Evolutionary conservation across 2,113 vertebrate species (phyloP), one percentile per base, ranked within the genome.

Genomic region (Siniperca knerii): DNA sequence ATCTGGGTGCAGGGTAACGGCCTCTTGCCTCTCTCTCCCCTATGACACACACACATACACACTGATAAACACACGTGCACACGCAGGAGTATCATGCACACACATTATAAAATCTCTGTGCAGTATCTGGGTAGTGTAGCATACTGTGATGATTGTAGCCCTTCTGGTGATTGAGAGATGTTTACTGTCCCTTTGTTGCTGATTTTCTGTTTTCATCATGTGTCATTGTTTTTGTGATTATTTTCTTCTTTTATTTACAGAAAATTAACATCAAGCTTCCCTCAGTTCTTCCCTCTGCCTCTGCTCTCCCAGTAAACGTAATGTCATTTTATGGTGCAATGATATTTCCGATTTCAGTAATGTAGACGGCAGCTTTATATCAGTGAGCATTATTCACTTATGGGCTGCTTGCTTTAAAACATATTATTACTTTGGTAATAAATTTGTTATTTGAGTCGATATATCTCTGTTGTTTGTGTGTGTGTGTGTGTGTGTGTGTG

Each of bases 1-100:
- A 95, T 94, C 93, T 94, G 92, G 93, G 94, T 91, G 93, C 94
- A 91, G 87, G 91, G 90, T 93, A 94, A 93, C 89, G 83, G 93
- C 93, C 92, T 94, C 93, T 94, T 79, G 89, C 86, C 93, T 91
- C 87, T 81, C 84, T 82, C 88, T 90, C 84, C 82, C 88, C 71
- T 76, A 76, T 91, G 90, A 91, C 85, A 85, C 80, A 82, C 84
- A 81, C 60, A 81, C 60, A 78, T 70, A 69, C 89, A 84, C 77
- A 78, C 85, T 62, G 68, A 85, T 72, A 89, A 83, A 86, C 89
- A 87, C 75, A 78, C 75, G n/a, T 25, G 50, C 78, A 68, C 78
- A 25, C 44, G n/a, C 89, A 87, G 52, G 60, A 48, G 25, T 48
- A 60, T 61, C 60, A 65, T 81, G 55, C 62, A 10, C 91, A 75